Conservation (phyloP, 2,888 invertebrate species). For the Parelbella ahira region DNA sequence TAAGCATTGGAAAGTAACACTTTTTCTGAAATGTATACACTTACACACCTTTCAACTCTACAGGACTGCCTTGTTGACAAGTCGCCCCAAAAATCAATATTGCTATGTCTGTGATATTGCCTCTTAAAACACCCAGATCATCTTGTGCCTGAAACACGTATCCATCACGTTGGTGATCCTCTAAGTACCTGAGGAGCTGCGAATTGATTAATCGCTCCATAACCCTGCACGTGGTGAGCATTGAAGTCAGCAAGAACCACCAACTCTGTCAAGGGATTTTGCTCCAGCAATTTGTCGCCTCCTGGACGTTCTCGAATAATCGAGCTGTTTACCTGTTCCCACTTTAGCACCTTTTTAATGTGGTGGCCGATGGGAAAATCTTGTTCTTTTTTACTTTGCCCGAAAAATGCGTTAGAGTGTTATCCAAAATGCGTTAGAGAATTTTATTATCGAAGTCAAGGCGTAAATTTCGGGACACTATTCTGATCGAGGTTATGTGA, state of each 20-base stretch:
- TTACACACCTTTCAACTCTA: conserved; percentile 62
- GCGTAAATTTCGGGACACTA: too few species aligned
- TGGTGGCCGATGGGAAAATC: too few species aligned
- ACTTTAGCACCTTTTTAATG: conserved; percentile 1
- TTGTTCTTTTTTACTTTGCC: too few species aligned
- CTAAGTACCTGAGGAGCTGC: too few species aligned
- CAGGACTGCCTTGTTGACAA: conserved; percentile 82
- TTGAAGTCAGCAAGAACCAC: neutral
- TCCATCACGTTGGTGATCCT: too few species aligned
- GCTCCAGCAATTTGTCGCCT: neutral
- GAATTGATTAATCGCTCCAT: too few species aligned
- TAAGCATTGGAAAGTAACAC: too few species aligned
- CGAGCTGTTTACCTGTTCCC: neutral
- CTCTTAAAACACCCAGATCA: conserved; percentile 54
- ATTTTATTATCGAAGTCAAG: too few species aligned
- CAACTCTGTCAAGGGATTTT: neutral
- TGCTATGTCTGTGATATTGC: conserved; percentile 70
- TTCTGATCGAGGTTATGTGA: too few species aligned
- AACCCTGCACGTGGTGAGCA: neutral
- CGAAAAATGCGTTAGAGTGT: too few species aligned
- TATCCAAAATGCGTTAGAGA: too few species aligned
- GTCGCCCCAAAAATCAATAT: conserved; percentile 81
- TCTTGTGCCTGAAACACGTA: conserved; percentile 44
- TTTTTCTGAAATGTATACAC: too few species aligned
- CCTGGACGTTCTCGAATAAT: neutral